Evolutionary conservation across 1,140 invertebrate species (phyloP).

Genomic region (Drosophila insularis): DNA sequence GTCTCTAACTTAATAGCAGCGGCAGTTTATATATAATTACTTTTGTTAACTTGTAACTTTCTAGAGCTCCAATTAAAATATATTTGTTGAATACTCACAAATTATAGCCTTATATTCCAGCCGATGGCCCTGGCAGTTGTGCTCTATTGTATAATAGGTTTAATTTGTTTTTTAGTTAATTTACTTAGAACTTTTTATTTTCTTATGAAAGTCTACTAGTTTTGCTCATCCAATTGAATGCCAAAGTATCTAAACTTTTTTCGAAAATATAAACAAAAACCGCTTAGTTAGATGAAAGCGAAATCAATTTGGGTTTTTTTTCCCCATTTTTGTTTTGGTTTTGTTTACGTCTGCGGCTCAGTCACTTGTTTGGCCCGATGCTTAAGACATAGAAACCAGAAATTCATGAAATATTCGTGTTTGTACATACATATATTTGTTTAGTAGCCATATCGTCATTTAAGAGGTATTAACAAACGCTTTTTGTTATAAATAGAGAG

Average conservation of each 20-base stretch:
- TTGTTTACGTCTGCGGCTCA: conserved; percentile 14
- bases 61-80: too few relatives aligned
- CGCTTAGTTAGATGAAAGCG: conserved; percentile 36
- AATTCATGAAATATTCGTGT: not conserved
- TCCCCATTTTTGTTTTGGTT: not conserved
- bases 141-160: too few relatives aligned
- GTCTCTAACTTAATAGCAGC: too few relatives aligned
- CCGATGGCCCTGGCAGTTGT: too few relatives aligned
- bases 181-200: too few relatives aligned
- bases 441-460: conserved; percentile 35
- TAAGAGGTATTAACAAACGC: conserved; percentile 28
- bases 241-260: conserved; percentile 7
- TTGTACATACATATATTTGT: not conserved
- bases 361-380: conserved; percentile 38
- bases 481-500: conserved; percentile 24
- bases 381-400: conserved; percentile 31
- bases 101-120: too few relatives aligned
- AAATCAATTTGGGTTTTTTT: conserved; percentile 54
- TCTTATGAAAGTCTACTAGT: not conserved
- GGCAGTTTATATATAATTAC: too few relatives aligned
- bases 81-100: too few relatives aligned
- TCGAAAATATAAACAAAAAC: conserved; percentile 12
- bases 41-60: too few relatives aligned
- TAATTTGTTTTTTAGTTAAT: too few relatives aligned
- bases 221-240: conserved; percentile 11